Base-by-base conservation (phyloP, 2,888 invertebrate species). In the Tricholauxania praeusta region DNA sequence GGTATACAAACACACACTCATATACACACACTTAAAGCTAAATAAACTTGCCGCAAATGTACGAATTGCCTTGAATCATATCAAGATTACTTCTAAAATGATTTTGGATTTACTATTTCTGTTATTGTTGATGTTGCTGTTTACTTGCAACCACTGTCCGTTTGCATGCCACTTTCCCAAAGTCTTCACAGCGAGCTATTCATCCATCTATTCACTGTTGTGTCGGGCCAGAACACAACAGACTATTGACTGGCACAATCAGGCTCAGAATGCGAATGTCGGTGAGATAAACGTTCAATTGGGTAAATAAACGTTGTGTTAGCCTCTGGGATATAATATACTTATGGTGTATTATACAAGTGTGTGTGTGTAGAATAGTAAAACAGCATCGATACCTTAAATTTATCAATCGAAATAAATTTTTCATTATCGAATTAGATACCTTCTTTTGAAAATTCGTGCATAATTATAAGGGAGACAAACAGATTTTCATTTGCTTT, bases 261-360 rank as follows among this genome's bases (percentile, higher is more conserved):
- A 60, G 39, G 15, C 51, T 7, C 64, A n/a, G 39, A 57, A 71
- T 71, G 49, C 39, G 48, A 47, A 6, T 49, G n/a, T 15, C 64
- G 17, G 51, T n/a, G 19, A 63, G 68, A 71, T 71, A 74, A 76
- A 76, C 72, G 71, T 70, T 72, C 75, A 74, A 75, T 75, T 74
- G 73, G 74, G 65, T 69, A 73, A 75, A 68, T 71, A 71, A 75
- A 72, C 59, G 70, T 52, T 69, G 53, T 28, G 49, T 60, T 49
- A 28, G 19, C 59, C 22, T 14, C 49, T 55, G 15, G n/a, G 53
- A n/a, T 8, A 53, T 19, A 53, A 8, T 53, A n/a, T 53, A 17
- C 53, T 19, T 8, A 14, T 12, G 14, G 19, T 59, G 59, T 22
- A 12, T 59, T 10, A 39, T 39, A 39, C 10, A 39, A 10, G 10